Evolutionary conservation across 2,888 invertebrate genomes (phyloP), one percentile per base, ranked within the genome.

Genomic region (Drosophila dives): DNA sequence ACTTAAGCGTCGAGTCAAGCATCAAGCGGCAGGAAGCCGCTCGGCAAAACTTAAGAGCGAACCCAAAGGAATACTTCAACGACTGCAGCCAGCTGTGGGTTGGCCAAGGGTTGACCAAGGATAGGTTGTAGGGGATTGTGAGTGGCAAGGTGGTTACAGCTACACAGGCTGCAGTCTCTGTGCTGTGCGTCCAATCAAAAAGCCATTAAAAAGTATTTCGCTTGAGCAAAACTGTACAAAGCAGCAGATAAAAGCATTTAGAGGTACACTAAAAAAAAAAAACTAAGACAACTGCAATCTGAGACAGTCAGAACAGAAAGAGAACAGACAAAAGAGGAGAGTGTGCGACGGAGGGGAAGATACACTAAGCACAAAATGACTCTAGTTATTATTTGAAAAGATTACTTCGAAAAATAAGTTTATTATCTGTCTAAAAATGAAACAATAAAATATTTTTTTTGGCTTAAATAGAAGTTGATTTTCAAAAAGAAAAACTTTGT

Each of bases 151-250:
- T 7, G n/a, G 12, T n/a, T 26, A 20, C 12, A 20, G 36, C 23
- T 6, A 49, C 20, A 26, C 20, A 26, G 26, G 55, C 63, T 80
- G 82, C 82, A 71, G 77, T 72, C 61, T 65, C 68, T 83, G 64
- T 79, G 72, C 69, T 75, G 68, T 75, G 68, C 77, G 79, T 81
- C 83, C 92, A 92, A 92, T 92, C 92, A 92, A 92, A 92, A 92
- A 91, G 89, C 92, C 91, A 92, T 92, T 92, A 92, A 90, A 86
- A 92, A 91, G 89, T 90, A 91, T 91, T 92, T 85, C 91, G 90
- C 91, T 91, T 86, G 88, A 91, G 88, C 90, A 91, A 91, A 85
- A 88, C 83, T 80, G 81, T 85, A 91, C 86, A 90, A 87, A 86
- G 86, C 79, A 81, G 81, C 74, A 82, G 78, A 86, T 81, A 81